phyloP scores from a whole-genome alignment of 2,113 vertebrate species.

The Anolis sagrei region DNA sequence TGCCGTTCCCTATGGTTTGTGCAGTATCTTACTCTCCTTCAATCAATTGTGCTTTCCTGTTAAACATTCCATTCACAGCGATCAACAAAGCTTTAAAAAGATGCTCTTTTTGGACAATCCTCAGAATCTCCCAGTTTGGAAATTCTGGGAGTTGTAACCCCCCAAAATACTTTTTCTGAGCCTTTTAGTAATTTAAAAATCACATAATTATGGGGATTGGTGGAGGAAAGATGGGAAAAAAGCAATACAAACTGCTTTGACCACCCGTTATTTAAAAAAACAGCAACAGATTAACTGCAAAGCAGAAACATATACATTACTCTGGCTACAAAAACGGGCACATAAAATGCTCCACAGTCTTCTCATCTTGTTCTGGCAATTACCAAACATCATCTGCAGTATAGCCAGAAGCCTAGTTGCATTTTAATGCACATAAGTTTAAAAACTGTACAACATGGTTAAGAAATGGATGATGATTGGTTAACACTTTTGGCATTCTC shows the following conservation, averaged over 20 bases:
- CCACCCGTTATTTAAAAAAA: not conserved
- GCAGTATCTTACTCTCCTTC: not conserved
- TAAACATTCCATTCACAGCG: not conserved
- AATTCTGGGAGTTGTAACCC: no score
- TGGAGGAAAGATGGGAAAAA: not conserved
- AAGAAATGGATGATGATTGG: slow-evolving; percentile 60
- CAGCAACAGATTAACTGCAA: slow-evolving; percentile 6
- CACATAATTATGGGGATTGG: not conserved
- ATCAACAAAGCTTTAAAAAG: no score
- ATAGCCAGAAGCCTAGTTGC: slow-evolving; percentile 70
- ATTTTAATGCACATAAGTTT: slow-evolving; percentile 66
- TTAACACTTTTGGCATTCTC: slow-evolving; percentile 75
- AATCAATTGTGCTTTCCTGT: slow-evolving; percentile 15
- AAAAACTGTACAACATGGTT: slow-evolving; percentile 73
- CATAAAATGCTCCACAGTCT: not conserved
- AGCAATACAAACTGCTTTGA: not conserved
- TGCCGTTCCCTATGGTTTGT: not conserved
- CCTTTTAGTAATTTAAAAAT: not conserved
- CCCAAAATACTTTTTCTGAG: no score
- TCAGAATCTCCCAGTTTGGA: no score
- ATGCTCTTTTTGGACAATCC: no score
- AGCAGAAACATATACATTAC: slow-evolving; percentile 28
- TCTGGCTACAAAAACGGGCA: not conserved
- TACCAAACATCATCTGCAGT: slow-evolving; percentile 68
- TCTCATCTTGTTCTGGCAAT: slow-evolving; percentile 56